Conservation (phyloP, 2,888 invertebrate genomes). For the Allophyes oxyacanthae region DNA sequence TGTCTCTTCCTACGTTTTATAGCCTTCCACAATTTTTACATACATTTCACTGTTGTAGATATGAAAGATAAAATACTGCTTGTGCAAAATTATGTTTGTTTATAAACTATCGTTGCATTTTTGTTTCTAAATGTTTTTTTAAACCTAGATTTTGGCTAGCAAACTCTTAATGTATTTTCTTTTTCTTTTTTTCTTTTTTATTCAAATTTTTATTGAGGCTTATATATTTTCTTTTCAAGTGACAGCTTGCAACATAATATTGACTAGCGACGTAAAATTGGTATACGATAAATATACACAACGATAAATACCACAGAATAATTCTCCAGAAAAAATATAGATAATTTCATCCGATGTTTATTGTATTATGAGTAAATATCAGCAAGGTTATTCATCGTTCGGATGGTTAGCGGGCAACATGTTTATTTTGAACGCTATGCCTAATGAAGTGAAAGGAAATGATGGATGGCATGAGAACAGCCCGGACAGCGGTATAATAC, state of each 20-base stretch:
- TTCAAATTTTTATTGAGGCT: too few species aligned
- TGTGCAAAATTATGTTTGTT: slow-evolving; percentile 15
- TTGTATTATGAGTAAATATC: slow-evolving; percentile 53
- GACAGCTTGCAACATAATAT: too few species aligned
- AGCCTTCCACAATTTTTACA: slow-evolving; percentile 51
- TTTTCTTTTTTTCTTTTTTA: too few species aligned
- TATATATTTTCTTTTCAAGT: too few species aligned
- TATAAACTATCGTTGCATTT: slow-evolving; percentile 10
- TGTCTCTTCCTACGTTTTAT: slow-evolving; percentile 57
- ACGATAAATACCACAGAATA: slow-evolving; percentile 11
- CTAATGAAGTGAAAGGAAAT: slow-evolving; percentile 86
- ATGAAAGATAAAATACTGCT: slow-evolving; percentile 27
- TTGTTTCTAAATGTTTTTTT: slow-evolving; percentile 2
- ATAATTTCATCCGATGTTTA: slow-evolving; percentile 33
- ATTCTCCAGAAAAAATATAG: slow-evolving; percentile 21
- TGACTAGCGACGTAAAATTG: too few species aligned
- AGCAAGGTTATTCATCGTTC: slow-evolving; percentile 51
- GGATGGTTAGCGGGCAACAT: slow-evolving; percentile 71
- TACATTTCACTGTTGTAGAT: slow-evolving; percentile 25
- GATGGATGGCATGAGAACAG: slow-evolving; percentile 78
- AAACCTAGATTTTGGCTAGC: too few species aligned
- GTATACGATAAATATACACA: not conserved
- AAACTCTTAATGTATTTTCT: too few species aligned
- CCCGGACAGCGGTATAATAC: slow-evolving; percentile 66
- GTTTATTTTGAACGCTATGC: slow-evolving; percentile 75